A percentile compares a stretch with the other conserved stretches of the same genome.
phyloP scores from a whole-genome alignment of 1,140 invertebrate genomes.

The Latrodectus geometricus region DNA sequence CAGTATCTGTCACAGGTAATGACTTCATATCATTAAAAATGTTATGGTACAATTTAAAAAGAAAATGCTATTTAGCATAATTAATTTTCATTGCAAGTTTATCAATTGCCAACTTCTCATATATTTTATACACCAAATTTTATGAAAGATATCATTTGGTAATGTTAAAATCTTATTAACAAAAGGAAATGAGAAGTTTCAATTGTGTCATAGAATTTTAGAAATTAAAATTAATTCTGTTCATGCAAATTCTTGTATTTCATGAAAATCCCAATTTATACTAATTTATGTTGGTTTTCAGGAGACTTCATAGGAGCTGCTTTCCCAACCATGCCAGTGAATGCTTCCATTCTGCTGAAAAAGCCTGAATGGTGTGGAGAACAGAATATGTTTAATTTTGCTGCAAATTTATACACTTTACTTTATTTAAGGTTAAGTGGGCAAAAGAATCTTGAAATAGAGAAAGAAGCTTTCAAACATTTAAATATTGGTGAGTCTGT shows the following conservation, averaged over 20 bases:
- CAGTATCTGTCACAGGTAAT: slow-evolving; percentile 83
- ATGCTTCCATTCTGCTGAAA: slow-evolving; percentile 82
- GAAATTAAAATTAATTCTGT: too few species aligned
- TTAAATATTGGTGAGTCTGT: slow-evolving; percentile 78
- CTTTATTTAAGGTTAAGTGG: slow-evolving; percentile 91
- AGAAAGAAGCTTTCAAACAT: slow-evolving; percentile 84
- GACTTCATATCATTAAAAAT: background rate
- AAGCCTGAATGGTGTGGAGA: slow-evolving; percentile 85
- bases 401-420: slow-evolving; percentile 89
- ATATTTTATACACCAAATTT: too few species aligned
- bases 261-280: too few species aligned
- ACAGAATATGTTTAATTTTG: slow-evolving; percentile 96
- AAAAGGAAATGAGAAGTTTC: too few species aligned
- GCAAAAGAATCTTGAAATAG: slow-evolving; percentile 77
- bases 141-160: too few species aligned
- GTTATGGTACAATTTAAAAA: too few species aligned
- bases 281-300: slow-evolving; percentile 46
- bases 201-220: too few species aligned
- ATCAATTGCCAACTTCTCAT: too few species aligned
- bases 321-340: slow-evolving; percentile 92
- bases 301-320: slow-evolving; percentile 94
- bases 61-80: too few species aligned
- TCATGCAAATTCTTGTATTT: too few species aligned
- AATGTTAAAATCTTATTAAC: too few species aligned
- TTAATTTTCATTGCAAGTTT: too few species aligned